Evolutionary conservation across 2,888 invertebrate genomes (phyloP).

Genomic region (Empis stercorea): DNA sequence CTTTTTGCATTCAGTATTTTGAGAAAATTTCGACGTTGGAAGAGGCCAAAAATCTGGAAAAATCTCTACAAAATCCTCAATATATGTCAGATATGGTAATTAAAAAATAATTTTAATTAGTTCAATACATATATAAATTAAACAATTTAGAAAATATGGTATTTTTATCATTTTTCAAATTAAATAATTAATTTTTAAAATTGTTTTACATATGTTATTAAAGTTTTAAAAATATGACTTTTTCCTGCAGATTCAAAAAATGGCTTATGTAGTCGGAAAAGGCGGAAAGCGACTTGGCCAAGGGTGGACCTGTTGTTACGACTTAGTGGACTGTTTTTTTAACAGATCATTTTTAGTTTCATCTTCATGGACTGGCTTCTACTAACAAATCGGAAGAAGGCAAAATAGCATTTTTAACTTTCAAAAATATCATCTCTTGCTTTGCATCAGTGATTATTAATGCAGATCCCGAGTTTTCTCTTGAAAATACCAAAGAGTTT

Average conservation of each 20-base stretch:
- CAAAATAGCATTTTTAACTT: background rate
- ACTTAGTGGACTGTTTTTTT: background rate
- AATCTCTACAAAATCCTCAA: too few relatives aligned
- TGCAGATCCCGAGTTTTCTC: background rate
- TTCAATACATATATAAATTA: too few relatives aligned
- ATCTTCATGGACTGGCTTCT: background rate
- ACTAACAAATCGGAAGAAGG: background rate
- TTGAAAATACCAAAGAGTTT: background rate
- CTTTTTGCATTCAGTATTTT: too few relatives aligned
- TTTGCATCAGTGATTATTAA: background rate
- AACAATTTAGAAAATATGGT: too few relatives aligned
- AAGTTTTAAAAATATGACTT: too few relatives aligned
- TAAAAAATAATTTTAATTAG: too few relatives aligned
- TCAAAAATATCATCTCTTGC: background rate
- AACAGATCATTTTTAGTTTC: background rate
- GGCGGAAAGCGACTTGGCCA: background rate
- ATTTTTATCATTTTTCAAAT: too few relatives aligned
- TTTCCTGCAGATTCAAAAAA: background rate
- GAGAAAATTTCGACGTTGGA: too few relatives aligned
- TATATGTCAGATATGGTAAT: too few relatives aligned
- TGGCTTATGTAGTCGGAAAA: background rate
- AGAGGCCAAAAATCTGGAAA: too few relatives aligned
- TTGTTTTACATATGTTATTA: too few relatives aligned
- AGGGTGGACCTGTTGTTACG: slow-evolving; percentile 1
- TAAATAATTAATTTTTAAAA: too few relatives aligned